Evolutionary conservation across 1,140 invertebrate species (phyloP).

Genomic region (Drosophila auraria): DNA sequence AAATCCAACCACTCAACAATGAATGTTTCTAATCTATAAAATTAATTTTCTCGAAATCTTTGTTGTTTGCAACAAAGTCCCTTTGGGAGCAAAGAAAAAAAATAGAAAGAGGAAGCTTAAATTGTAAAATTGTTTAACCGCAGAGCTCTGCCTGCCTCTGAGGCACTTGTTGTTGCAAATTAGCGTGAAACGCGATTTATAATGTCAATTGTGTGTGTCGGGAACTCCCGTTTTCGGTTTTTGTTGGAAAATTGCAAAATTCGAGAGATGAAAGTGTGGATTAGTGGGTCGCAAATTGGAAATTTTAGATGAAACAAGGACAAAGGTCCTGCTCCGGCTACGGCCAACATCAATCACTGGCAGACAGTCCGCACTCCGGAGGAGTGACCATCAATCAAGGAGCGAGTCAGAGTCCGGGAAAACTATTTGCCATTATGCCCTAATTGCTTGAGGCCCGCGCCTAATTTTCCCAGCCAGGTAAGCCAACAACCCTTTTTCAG

Average conservation of each 20-base stretch:
- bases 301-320: background rate
- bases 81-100: slow-evolving; percentile 28
- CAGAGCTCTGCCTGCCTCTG: background rate
- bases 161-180: slow-evolving; percentile 71
- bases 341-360: slow-evolving; percentile 60
- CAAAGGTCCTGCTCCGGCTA: background rate
- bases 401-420: slow-evolving; percentile 7
- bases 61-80: slow-evolving; percentile 40
- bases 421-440: slow-evolving; percentile 73
- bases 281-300: slow-evolving; percentile 52
- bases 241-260: slow-evolving; percentile 68
- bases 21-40: slow-evolving; percentile 81
- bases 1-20: slow-evolving; percentile 12
- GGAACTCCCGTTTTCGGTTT: background rate
- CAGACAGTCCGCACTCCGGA: background rate
- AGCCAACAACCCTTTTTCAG: slow-evolving; percentile 53
- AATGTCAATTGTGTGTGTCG: slow-evolving; percentile 71
- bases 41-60: slow-evolving; percentile 80
- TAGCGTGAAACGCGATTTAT: slow-evolving; percentile 83
- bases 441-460: slow-evolving; percentile 63
- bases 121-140: slow-evolving; percentile 70
- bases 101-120: slow-evolving; percentile 15
- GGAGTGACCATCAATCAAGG: slow-evolving; percentile 66
- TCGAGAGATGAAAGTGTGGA: slow-evolving; percentile 72
- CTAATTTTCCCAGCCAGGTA: slow-evolving; percentile 40